These are phyloP conservation scores for Albula goreensis DNA, from an alignment of 2,113 vertebrate genomes.

Conservation along the genomic window DNA sequence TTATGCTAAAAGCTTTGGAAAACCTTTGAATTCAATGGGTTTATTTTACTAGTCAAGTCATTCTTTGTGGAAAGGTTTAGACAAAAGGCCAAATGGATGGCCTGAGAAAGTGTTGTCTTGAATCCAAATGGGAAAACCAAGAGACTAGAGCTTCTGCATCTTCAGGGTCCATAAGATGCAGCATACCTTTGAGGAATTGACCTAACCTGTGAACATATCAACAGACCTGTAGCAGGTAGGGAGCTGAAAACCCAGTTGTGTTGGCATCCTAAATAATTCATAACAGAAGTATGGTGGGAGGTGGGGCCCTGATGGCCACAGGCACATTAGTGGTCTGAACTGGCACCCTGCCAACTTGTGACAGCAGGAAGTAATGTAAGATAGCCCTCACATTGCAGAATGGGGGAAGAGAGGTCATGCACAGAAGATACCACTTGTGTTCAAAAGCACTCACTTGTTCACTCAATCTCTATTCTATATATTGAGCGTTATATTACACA, in stretches of 20 bases:
- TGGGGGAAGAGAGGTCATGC: background rate
- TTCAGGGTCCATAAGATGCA: background rate
- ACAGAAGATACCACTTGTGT: no score
- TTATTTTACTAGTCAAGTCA: background rate
- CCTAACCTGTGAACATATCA: background rate
- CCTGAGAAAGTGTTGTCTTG: background rate
- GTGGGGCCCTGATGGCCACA: slow-evolving; percentile 44
- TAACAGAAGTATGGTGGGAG: slow-evolving; percentile 47
- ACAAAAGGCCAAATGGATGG: background rate
- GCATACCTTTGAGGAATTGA: background rate
- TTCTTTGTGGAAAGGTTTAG: background rate
- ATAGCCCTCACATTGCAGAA: background rate
- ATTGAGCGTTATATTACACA: no score
- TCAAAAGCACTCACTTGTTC: no score
- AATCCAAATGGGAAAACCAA: background rate
- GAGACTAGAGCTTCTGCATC: background rate
- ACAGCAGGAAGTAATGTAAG: background rate
- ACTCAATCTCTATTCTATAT: no score
- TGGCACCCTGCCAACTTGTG: slow-evolving; percentile 59
- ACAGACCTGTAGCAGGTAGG: background rate
- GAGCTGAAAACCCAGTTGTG: slow-evolving; percentile 17
- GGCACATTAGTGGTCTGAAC: slow-evolving; percentile 36
- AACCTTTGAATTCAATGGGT: no score
- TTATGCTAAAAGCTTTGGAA: no score
- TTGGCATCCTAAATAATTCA: slow-evolving; percentile 58